Evolutionary conservation across 2,797 vertebrate species (phyloP).

Genomic region (Acanthopagrus latus): DNA sequence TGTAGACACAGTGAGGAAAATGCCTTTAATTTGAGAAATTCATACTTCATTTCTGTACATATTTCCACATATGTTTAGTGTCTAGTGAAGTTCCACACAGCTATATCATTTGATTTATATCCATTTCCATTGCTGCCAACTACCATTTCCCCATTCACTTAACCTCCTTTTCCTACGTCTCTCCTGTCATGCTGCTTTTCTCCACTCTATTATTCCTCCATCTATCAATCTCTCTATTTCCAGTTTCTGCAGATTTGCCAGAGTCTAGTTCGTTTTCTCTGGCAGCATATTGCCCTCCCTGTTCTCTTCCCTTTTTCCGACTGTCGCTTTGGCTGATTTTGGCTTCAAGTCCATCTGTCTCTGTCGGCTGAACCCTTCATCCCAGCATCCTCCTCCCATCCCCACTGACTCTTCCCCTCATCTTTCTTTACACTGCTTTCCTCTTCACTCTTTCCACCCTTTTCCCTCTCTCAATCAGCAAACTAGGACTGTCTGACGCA

Average conservation of each 20-base stretch:
- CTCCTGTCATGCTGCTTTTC: neutral
- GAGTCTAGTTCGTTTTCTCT: constrained; percentile 22
- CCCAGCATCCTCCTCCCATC: constrained; percentile 40
- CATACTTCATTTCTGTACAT: neutral
- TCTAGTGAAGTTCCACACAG: neutral
- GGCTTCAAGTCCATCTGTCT: constrained; percentile 55
- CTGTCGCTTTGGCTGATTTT: constrained; percentile 45
- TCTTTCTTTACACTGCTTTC: constrained; percentile 36
- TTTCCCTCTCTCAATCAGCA: constrained; percentile 42
- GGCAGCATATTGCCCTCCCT: constrained; percentile 26
- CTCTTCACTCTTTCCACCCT: constrained; percentile 28
- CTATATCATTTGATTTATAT: neutral
- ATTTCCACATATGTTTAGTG: neutral
- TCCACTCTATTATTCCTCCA: constrained; percentile 1
- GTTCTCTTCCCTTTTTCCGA: constrained; percentile 25
- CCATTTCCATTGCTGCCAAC: constrained; percentile 9
- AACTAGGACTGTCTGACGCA: constrained; percentile 33
- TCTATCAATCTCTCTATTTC: constrained; percentile 24
- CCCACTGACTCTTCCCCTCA: constrained; percentile 31
- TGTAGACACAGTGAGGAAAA: neutral
- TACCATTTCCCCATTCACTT: neutral
- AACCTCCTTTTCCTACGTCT: neutral
- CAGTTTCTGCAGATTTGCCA: constrained; percentile 30
- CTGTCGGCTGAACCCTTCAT: constrained; percentile 42
- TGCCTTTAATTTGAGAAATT: constrained; percentile 1